A percentile compares a stretch with the other conserved stretches of the same genome.
These are phyloP conservation scores for Hippopotamus amphibius DNA, from an alignment of 2,113 vertebrate species.

Conservation along the genomic window DNA sequence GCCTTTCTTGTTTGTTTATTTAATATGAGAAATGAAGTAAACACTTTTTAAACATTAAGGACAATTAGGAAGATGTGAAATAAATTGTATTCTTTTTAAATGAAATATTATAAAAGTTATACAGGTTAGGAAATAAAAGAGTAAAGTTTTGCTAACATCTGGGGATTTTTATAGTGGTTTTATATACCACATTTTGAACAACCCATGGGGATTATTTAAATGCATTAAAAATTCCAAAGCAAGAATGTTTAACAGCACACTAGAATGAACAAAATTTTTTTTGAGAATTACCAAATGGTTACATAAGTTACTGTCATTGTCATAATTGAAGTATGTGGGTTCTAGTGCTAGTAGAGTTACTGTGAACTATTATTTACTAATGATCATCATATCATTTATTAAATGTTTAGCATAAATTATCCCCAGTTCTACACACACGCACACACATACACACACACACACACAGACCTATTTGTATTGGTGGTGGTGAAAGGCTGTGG, in stretches of 20 bases:
- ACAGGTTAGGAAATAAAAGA: constrained; percentile 35
- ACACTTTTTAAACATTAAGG: neutral
- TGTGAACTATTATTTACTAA: neutral
- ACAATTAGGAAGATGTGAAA: constrained; percentile 35
- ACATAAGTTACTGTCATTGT: neutral
- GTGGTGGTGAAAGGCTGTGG: neutral
- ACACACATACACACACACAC: neutral
- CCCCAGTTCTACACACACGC: neutral
- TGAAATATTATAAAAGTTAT: constrained; percentile 20
- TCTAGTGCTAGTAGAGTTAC: constrained; percentile 36
- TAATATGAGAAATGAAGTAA: constrained; percentile 9
- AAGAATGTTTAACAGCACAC: neutral
- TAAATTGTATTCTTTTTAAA: constrained; percentile 17
- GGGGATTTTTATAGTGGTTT: constrained; percentile 49
- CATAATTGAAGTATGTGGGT: neutral
- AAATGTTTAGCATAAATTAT: neutral
- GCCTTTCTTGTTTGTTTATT: neutral
- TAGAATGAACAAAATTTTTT: constrained; percentile 19
- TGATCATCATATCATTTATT: neutral
- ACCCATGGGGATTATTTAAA: constrained; percentile 37
- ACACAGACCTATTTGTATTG: neutral
- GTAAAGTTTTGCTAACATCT: constrained; percentile 46
- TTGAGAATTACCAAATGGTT: neutral
- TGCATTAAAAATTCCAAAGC: constrained; percentile 49
- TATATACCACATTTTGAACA: constrained; percentile 36